phyloP scores from a whole-genome alignment of 2,113 vertebrate species.

The Gymnogyps californianus region DNA sequence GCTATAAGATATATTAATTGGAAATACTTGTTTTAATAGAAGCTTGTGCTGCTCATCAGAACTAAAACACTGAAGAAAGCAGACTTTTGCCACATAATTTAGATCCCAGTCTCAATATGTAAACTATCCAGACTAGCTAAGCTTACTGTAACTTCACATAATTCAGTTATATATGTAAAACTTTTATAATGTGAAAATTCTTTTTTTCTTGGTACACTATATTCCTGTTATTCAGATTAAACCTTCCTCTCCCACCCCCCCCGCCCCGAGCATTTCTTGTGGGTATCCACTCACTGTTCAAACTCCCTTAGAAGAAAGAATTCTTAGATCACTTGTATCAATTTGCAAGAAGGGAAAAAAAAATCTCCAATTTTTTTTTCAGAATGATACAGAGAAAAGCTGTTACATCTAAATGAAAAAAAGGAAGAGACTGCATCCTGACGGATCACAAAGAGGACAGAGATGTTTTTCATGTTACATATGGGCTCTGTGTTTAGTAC shows the following conservation, averaged over 20 bases:
- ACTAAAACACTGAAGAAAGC: neutral
- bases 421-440: neutral
- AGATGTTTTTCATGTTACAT: neutral
- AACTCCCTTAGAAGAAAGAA: neutral
- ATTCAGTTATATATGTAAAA: neutral
- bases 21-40: neutral
- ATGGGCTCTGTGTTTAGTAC: neutral
- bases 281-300: neutral
- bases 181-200: fast-evolving
- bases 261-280: neutral
- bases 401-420: neutral
- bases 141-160: neutral
- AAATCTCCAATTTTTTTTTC: neutral
- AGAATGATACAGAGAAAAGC: neutral
- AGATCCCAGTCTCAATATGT: neutral
- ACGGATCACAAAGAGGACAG: neutral
- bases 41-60: neutral
- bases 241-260: neutral
- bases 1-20: neutral
- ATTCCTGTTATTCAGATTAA: neutral
- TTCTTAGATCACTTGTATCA: neutral
- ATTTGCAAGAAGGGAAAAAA: neutral
- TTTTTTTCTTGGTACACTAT: neutral
- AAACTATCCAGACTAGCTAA: neutral
- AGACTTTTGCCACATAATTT: neutral